Evolutionary conservation across 2,797 vertebrate species (phyloP).

Genomic region (Pteronotus mesoamericanus): DNA sequence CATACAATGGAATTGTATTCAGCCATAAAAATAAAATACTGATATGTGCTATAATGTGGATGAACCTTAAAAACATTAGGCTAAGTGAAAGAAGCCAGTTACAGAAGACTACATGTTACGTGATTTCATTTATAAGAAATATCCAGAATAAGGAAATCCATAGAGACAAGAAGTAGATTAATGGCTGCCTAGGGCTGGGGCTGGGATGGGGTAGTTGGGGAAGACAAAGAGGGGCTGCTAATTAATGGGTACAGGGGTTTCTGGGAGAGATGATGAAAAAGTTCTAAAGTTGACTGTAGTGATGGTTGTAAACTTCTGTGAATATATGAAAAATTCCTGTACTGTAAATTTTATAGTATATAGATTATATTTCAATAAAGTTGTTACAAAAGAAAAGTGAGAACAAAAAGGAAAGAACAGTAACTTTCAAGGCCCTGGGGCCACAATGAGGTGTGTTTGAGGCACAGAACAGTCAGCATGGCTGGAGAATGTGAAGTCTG

Average conservation of each 20-base stretch:
- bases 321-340: not conserved
- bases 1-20: not conserved
- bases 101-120: not conserved
- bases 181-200: not conserved
- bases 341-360: not conserved
- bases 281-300: not conserved
- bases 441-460: not conserved
- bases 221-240: not conserved
- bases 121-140: not conserved
- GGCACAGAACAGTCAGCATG: not conserved
- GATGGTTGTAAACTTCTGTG: not conserved
- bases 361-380: not conserved
- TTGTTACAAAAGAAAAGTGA: not conserved
- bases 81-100: not conserved
- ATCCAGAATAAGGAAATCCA: not conserved
- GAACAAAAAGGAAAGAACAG: not conserved
- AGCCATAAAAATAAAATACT: not conserved
- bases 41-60: not conserved
- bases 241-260: not conserved
- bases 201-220: fast-evolving
- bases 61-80: not conserved
- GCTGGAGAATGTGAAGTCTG: not conserved
- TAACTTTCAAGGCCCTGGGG: not conserved
- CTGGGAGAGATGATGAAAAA: not conserved
- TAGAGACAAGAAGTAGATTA: not conserved